Base-by-base conservation (phyloP, 2,113 vertebrate genomes). In the Nymphicus hollandicus region DNA sequence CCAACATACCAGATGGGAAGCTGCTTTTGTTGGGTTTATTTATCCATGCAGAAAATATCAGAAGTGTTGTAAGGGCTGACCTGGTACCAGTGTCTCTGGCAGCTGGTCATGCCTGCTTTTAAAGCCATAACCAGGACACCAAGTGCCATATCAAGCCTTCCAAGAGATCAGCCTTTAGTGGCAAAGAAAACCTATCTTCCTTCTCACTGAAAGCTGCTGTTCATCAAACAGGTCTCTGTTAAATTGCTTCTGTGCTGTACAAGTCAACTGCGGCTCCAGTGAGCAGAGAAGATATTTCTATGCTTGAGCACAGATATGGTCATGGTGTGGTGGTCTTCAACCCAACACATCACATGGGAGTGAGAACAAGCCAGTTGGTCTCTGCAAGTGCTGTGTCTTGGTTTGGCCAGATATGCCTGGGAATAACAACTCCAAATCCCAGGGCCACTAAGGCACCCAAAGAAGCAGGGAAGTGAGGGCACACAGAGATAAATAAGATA, bases 201-300 rank as follows among this genome's bases (percentile, higher is more conserved):
- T 90, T 76, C 29, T 83, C n/a, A 10, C 16, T 52, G 80, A 46
- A 53, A 81, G n/a, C 83, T 81, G 49, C 53, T 96, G 63, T 64
- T 73, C 7, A 13, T 44, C 7, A 4, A 16, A 12, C 8, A 61
- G 44, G 11, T 63, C 49, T 82, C 43, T 43, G 17, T 52, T 70
- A 41, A 49, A 6, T 31, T 37, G 28, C n/a, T 81, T 44, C 63
- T 56, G 58, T 72, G 56, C 56, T 68, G 58, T 44, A 41, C 35
- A 22, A 52, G 29, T n/a, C 0, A 0, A 50, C 44, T 7, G 35
- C 39, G 56, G 53, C 53, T 47, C 49, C 44, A 7, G 25, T 1
- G 28, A 53, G 81, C 37, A 41, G 47, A 81, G 29, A 52, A 35
- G 52, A 22, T 22, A 58, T 20, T 82, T 63, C 46, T 79, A 35